A percentile compares a stretch with the other conserved stretches of the same genome.
These are phyloP conservation scores for Caracal caracal DNA, from an alignment of 2,113 vertebrate species.

Conservation along the genomic window DNA sequence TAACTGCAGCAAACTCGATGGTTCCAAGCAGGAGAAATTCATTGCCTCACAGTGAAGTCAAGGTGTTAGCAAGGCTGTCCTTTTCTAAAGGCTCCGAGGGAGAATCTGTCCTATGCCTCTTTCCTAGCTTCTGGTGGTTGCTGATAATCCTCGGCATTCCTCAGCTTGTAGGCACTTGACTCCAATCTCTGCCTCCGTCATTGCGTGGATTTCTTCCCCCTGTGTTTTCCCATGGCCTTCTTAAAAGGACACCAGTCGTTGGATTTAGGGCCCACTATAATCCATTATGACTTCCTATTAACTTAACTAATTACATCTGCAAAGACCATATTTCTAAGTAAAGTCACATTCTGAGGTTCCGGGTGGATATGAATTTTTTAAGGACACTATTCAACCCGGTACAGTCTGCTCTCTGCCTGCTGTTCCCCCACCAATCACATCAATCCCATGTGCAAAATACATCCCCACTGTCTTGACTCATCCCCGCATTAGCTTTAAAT, in stretches of 20 bases:
- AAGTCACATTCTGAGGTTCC: constrained; percentile 12
- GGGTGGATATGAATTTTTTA: background rate
- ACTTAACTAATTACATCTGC: background rate
- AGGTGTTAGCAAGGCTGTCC: background rate
- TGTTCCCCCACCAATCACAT: background rate
- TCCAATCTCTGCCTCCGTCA: background rate
- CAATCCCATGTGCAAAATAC: background rate
- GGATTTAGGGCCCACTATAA: background rate
- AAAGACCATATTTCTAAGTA: constrained; percentile 34
- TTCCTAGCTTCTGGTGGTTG: background rate
- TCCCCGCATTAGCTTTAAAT: background rate
- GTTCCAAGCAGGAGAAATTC: background rate
- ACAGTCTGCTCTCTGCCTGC: background rate
- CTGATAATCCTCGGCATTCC: background rate
- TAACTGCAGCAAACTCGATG: background rate
- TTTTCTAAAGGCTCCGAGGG: background rate
- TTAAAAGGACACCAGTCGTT: background rate
- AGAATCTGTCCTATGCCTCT: background rate
- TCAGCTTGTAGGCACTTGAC: background rate
- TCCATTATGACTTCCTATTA: background rate
- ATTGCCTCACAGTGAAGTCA: background rate
- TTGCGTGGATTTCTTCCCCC: background rate
- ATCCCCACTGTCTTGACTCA: background rate
- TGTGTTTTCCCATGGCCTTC: background rate
- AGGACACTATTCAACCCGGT: background rate